Evolutionary conservation across 2,113 vertebrate genomes (phyloP).

Genomic region (Ceyx cyanopectus): DNA sequence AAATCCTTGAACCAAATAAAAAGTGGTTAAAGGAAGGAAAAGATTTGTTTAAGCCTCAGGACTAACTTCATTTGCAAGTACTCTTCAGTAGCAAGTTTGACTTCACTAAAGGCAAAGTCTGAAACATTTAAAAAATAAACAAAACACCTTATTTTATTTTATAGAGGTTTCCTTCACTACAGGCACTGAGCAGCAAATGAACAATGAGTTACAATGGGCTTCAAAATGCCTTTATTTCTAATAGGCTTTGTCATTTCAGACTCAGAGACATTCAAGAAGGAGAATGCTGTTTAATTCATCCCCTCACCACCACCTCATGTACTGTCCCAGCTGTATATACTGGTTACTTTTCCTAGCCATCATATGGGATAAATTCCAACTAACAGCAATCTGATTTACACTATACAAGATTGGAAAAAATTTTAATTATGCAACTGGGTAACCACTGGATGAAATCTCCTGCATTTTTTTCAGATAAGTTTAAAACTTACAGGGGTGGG

Average conservation of each 20-base stretch:
- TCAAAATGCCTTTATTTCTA: constrained; percentile 15
- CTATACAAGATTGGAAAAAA: background rate
- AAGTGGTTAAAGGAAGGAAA: constrained; percentile 58
- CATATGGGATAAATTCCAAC: background rate
- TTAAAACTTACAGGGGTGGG: background rate
- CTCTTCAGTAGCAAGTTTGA: constrained; percentile 8
- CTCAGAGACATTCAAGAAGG: background rate
- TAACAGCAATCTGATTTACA: background rate
- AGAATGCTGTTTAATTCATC: background rate
- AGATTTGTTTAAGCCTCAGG: constrained; percentile 60
- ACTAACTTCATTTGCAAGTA: constrained; percentile 48
- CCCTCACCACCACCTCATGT: rapidly evolving
- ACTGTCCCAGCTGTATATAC: background rate
- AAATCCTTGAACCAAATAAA: constrained; percentile 49
- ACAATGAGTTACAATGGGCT: background rate
- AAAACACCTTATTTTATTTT: background rate
- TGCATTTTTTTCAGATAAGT: background rate
- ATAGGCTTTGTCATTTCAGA: background rate
- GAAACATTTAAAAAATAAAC: background rate
- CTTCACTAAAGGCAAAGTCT: constrained; percentile 21
- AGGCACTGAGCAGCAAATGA: background rate
- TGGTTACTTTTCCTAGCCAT: background rate
- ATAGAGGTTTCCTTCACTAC: background rate
- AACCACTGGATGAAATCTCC: background rate
- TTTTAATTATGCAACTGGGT: background rate